These are phyloP conservation scores for Caenorhabditis virilis DNA, from an alignment of 2,888 invertebrate species.

Conservation along the genomic window DNA sequence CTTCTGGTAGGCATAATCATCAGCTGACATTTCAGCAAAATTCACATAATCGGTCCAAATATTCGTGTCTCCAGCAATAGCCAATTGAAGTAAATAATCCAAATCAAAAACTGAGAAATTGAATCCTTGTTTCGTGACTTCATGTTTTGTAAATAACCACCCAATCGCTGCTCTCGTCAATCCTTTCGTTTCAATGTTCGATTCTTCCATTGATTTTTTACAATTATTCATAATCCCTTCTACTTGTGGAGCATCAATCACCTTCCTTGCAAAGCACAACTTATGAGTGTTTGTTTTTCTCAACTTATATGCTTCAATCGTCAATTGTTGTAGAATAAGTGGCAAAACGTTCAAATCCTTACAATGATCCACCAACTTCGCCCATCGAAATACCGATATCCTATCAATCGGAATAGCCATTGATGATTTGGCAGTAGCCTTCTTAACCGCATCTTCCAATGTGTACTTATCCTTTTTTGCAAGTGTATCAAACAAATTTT, in stretches of 20 bases:
- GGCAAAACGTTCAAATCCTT: conserved; percentile 44
- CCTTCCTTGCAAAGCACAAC: conserved; percentile 41
- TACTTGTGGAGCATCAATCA: conserved; percentile 30
- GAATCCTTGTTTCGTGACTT: conserved; percentile 44
- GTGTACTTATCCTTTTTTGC: conserved; percentile 54
- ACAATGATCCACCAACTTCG: conserved; percentile 29
- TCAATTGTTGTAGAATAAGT: conserved; percentile 57
- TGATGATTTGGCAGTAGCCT: conserved; percentile 57
- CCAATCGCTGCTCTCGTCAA: conserved; percentile 38
- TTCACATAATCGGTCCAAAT: conserved; percentile 62
- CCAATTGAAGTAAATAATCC: conserved; percentile 63
- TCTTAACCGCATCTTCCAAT: conserved; percentile 52
- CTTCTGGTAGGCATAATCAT: conserved; percentile 43
- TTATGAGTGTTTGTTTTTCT: conserved; percentile 35
- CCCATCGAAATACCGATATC: conserved; percentile 59
- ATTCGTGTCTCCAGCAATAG: conserved; percentile 48
- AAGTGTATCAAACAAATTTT: conserved; percentile 46
- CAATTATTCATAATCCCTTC: conserved; percentile 16
- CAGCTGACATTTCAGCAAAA: conserved; percentile 30
- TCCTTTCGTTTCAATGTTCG: conserved; percentile 26
- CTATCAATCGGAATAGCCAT: conserved; percentile 47
- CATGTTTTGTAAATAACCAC: conserved; percentile 42
- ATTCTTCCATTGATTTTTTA: conserved; percentile 25
- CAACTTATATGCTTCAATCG: conserved; percentile 37
- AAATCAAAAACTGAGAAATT: conserved; percentile 55